These are phyloP conservation scores for Pseudois nayaur DNA, from an alignment of 2,113 vertebrate species.

Conservation along the genomic window DNA sequence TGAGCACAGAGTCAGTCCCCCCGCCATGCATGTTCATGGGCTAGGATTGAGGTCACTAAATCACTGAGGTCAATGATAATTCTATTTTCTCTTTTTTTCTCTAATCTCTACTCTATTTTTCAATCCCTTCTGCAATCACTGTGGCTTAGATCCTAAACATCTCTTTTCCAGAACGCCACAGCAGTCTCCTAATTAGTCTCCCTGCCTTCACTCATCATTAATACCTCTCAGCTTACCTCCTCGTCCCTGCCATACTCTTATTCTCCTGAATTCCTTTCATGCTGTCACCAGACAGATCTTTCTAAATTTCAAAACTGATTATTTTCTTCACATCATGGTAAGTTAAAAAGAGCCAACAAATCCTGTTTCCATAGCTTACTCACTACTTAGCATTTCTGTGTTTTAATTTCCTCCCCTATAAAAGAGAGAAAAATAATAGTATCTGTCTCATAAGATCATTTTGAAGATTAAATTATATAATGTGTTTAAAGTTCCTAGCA, in stretches of 20 bases:
- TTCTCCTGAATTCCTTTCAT: not conserved
- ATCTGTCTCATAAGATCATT: not conserved
- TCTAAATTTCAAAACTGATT: not conserved
- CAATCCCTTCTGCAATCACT: not conserved
- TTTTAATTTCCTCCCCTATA: not conserved
- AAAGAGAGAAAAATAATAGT: not conserved
- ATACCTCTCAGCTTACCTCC: not conserved
- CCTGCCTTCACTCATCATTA: not conserved
- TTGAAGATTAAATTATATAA: not conserved
- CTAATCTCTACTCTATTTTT: not conserved
- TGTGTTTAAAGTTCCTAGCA: not conserved
- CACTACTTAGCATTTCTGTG: not conserved
- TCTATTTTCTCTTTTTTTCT: not conserved
- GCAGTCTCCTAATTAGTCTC: not conserved
- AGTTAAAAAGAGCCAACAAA: not conserved
- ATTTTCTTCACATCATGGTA: not conserved
- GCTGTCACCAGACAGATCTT: not conserved
- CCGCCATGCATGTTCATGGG: not conserved
- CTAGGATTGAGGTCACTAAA: not conserved
- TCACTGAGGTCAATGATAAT: not conserved
- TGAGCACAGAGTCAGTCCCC: not conserved
- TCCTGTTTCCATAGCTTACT: not conserved
- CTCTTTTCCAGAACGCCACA: not conserved
- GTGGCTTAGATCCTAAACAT: not conserved
- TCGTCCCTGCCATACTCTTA: not conserved